phyloP scores from a whole-genome alignment of 2,888 invertebrate species.

The Eristalinus sepulchralis region DNA sequence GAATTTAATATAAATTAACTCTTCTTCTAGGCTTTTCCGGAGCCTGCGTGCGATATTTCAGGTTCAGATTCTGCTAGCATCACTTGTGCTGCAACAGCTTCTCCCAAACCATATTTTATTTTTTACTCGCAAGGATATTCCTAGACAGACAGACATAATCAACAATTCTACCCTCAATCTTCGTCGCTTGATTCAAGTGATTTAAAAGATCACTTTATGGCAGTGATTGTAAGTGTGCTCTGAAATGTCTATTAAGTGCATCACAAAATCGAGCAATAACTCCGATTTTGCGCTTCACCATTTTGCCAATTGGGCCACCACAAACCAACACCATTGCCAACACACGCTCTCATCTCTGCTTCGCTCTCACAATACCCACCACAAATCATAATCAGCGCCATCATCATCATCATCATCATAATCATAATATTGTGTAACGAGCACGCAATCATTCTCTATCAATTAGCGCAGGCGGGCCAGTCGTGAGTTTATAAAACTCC shows the following conservation, averaged over 20 bases:
- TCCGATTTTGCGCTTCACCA: neutral
- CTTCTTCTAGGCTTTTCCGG: too few species aligned
- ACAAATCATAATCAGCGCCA: constrained; percentile 47
- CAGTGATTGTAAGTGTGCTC: neutral
- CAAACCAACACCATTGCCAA: neutral
- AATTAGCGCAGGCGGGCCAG: constrained; percentile 57
- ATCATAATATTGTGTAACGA: constrained; percentile 34
- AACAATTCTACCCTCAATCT: too few species aligned
- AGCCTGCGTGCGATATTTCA: too few species aligned
- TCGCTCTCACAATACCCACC: constrained; percentile 11
- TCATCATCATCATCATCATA: constrained; percentile 17
- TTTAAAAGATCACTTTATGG: neutral
- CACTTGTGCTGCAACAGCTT: too few species aligned
- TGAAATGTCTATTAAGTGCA: neutral
- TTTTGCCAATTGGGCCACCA: neutral
- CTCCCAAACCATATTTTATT: too few species aligned
- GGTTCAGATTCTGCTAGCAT: too few species aligned
- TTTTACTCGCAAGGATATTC: too few species aligned
- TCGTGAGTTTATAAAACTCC: constrained; percentile 59
- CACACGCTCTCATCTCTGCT: neutral
- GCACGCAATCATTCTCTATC: constrained; percentile 53
- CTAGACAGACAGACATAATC: too few species aligned
- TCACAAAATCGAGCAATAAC: neutral
- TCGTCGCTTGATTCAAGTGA: too few species aligned
- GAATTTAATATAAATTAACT: too few species aligned